These are phyloP conservation scores for Dynastes maya DNA, from an alignment of 2,888 invertebrate genomes.

Conservation along the genomic window DNA sequence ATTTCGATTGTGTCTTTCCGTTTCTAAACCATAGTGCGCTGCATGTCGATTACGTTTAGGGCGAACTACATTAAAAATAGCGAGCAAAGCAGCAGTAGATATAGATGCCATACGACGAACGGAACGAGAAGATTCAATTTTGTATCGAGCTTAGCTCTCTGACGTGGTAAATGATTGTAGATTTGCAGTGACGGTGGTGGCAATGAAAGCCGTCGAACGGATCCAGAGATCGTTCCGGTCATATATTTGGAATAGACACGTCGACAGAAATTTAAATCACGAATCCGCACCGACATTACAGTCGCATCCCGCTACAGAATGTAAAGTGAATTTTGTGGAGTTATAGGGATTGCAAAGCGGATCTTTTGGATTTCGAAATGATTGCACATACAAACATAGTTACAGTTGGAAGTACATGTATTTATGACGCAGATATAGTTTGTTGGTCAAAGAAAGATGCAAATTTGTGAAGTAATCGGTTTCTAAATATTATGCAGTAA, in stretches of 20 bases:
- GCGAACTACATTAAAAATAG: no score
- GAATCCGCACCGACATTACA: neutral
- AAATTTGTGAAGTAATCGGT: no score
- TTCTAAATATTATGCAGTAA: no score
- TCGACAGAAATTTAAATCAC: conserved; percentile 32
- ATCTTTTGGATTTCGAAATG: neutral
- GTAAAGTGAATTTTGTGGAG: neutral
- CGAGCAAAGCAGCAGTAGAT: no score
- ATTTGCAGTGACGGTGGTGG: conserved; percentile 28
- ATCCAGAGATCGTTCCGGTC: conserved; percentile 37
- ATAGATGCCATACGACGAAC: neutral
- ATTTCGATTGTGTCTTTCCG: no score
- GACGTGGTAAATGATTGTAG: conserved; percentile 27
- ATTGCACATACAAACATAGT: neutral
- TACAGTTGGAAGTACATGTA: no score
- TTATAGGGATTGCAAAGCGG: neutral
- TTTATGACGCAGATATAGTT: no score
- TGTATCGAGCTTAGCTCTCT: conserved; percentile 26
- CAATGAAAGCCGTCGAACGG: conserved; percentile 20
- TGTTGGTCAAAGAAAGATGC: no score
- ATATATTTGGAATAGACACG: conserved; percentile 39
- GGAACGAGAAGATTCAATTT: conserved; percentile 37
- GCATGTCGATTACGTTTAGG: no score
- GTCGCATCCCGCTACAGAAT: neutral
- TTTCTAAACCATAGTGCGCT: no score